phyloP scores from a whole-genome alignment of 1,140 invertebrate genomes.

The Ganaspis sp. region DNA sequence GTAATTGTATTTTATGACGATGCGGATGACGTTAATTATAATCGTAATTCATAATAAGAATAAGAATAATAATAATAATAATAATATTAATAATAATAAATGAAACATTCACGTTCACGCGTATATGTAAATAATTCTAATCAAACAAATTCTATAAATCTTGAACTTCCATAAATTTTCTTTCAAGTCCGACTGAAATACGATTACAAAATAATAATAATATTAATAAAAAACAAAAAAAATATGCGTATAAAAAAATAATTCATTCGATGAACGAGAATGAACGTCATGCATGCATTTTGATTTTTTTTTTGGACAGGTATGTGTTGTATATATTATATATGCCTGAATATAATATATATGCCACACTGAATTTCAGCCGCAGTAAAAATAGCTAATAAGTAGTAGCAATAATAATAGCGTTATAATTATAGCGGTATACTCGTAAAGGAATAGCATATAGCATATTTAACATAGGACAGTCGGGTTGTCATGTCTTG shows the following conservation, averaged over 20 bases:
- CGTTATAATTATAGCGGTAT: constrained; percentile 27
- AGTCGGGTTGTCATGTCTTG: constrained; percentile 49
- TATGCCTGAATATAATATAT: constrained; percentile 21
- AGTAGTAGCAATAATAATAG: constrained; percentile 34
- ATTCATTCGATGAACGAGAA: constrained; percentile 16
- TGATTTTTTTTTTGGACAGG: constrained; percentile 30
- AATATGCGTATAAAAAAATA: constrained; percentile 34
- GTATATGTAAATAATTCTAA: constrained; percentile 38
- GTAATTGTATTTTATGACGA: constrained; percentile 51
- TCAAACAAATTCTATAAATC: constrained; percentile 33
- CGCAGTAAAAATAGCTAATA: constrained; percentile 47
- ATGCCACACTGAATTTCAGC: constrained; percentile 28
- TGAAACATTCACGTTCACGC: constrained; percentile 59
- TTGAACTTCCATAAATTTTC: constrained; percentile 20
- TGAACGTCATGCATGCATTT: constrained; percentile 25
- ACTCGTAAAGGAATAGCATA: constrained; percentile 18
- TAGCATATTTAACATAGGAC: constrained; percentile 48
- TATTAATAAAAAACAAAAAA: neutral
- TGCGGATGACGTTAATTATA: constrained; percentile 37
- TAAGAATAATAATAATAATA: constrained; percentile 26
- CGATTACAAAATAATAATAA: neutral
- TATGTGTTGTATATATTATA: constrained; percentile 17
- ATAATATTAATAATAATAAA: constrained; percentile 61
- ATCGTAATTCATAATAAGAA: constrained; percentile 21
- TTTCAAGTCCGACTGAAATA: neutral